Percentiles rank a stretch among this genome's conserved stretches.
These are phyloP conservation scores for Brachionus sp. DNA, from an alignment of 1,140 invertebrate species.

Conservation along the genomic window DNA sequence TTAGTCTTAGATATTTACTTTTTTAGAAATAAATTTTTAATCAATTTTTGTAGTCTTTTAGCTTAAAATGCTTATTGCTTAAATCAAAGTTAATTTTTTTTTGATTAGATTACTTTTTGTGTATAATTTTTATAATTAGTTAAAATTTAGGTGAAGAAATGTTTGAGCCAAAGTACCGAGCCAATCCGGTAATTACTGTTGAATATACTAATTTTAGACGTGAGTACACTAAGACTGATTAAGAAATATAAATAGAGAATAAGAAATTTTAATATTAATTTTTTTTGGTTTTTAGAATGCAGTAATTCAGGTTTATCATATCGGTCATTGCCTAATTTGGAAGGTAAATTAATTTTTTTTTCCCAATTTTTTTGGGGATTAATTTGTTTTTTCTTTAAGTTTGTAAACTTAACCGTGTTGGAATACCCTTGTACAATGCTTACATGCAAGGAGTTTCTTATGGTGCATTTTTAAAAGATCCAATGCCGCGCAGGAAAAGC, in stretches of 20 bases:
- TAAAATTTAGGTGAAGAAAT: slow-evolving; percentile 1
- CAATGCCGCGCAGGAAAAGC: slow-evolving; percentile 64
- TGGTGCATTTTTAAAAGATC: slow-evolving; percentile 81
- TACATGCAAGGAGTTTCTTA: slow-evolving; percentile 46
- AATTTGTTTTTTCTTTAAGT: neutral
- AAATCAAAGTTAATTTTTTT: neutral
- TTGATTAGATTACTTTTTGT: neutral
- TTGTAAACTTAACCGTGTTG: slow-evolving; percentile 17
- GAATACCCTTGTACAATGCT: slow-evolving; percentile 40
- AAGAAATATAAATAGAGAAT: neutral
- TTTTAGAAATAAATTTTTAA: neutral
- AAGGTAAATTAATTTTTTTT: neutral
- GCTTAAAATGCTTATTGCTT: neutral
- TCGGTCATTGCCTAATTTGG: neutral
- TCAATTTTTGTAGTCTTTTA: neutral
- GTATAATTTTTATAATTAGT: neutral
- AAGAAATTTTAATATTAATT: neutral
- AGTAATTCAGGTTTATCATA: neutral
- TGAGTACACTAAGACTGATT: slow-evolving; percentile 27
- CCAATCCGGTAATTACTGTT: slow-evolving; percentile 11
- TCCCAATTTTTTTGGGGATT: neutral
- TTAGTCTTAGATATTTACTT: neutral
- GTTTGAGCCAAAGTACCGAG: neutral
- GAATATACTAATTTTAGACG: slow-evolving; percentile 18
- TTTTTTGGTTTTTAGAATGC: neutral